Percentiles rank a stretch among this genome's conserved stretches.
Conservation (phyloP, 2,797 vertebrate species). For the Sebastes vulpes region DNA sequence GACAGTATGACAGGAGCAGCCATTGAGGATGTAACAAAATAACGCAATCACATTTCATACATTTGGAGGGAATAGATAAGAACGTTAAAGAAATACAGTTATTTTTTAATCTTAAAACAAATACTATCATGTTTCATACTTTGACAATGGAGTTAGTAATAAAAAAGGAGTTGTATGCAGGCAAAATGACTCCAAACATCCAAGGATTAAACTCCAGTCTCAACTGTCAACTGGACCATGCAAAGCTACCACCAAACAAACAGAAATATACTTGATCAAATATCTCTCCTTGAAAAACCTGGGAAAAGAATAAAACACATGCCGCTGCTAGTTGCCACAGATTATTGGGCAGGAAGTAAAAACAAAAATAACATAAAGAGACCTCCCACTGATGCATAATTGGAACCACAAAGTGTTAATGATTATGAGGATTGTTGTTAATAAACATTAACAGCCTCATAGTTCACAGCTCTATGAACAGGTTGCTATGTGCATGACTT, state of each 20-base stretch:
- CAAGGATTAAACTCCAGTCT: background rate
- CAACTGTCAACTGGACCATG: background rate
- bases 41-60: background rate
- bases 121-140: background rate
- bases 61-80: background rate
- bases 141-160: background rate
- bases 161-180: background rate
- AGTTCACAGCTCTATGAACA: background rate
- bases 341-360: background rate
- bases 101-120: background rate
- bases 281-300: background rate
- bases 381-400: background rate
- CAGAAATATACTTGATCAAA: background rate
- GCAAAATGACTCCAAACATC: background rate
- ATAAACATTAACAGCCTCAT: conserved; percentile 29
- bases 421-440: conserved; percentile 20
- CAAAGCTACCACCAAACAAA: background rate
- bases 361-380: background rate
- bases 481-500: conserved; percentile 21
- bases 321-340: background rate
- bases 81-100: background rate
- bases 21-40: background rate
- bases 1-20: background rate
- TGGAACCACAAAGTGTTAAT: conserved; percentile 49
- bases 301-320: background rate